phyloP scores from a whole-genome alignment of 2,113 vertebrate genomes.

The Smithornis capensis region DNA sequence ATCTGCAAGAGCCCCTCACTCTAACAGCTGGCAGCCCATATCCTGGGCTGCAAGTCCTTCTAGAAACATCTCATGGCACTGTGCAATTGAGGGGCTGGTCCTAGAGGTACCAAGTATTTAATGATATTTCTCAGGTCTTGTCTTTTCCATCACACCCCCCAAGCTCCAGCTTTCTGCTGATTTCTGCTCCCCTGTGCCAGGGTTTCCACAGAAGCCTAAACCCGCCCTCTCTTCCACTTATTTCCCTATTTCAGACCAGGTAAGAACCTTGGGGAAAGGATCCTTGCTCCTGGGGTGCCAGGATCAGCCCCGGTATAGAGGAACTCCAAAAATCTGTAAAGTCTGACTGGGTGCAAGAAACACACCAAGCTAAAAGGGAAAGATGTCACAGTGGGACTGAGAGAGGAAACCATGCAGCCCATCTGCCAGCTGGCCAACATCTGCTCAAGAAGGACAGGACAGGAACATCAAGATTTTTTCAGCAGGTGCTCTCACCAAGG shows the following conservation, averaged over 20 bases:
- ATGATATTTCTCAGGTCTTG: not conserved
- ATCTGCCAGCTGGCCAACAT: not conserved
- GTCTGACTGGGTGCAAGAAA: not conserved
- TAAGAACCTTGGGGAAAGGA: not conserved
- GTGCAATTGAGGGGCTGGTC: not conserved
- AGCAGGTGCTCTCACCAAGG: not conserved
- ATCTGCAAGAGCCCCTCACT: not conserved
- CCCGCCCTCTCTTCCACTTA: not conserved
- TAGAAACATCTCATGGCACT: not conserved
- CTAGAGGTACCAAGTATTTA: not conserved
- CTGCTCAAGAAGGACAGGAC: not conserved
- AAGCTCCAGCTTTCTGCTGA: not conserved
- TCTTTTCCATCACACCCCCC: not conserved
- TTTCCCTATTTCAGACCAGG: not conserved
- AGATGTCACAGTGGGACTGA: accelerated
- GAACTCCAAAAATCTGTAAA: not conserved
- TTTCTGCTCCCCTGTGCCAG: not conserved
- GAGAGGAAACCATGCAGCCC: not conserved
- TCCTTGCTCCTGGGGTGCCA: not conserved
- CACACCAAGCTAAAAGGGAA: accelerated
- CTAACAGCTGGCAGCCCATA: not conserved
- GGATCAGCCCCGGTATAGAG: not conserved
- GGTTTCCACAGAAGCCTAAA: not conserved
- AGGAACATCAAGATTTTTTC: not conserved
- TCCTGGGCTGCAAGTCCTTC: not conserved